Evolutionary conservation across 2,113 vertebrate genomes (phyloP), one percentile per base, ranked within the genome.

Genomic region (Ictalurus furcatus): DNA sequence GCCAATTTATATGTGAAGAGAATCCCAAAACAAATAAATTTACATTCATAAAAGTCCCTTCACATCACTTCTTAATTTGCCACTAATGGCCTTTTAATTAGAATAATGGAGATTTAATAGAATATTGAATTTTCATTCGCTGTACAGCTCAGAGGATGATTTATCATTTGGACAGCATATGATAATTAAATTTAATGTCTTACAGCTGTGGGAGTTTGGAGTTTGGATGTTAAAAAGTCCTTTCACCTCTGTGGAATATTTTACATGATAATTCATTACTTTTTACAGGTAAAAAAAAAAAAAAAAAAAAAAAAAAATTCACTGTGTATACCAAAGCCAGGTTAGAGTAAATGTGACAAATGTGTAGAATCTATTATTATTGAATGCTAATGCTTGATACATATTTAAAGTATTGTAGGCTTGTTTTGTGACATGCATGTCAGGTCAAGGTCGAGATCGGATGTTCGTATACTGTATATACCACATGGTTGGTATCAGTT

Each of bases 61-160:
- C 28, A 48, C 58, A 23, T 65, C 40, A 28, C 28, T 30, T 44
- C 40, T n/a, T 48, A 76, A 83, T 83, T 84, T 78, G 3, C 40
- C 44, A 23, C 73, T 79, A 79, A 79, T 79, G 54, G 40, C 3
- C 44, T 87, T 86, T 65, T 63, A 63, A 87, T 87, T 59, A 87
- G 40, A 79, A 63, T 87, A 79, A 79, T 79, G 58, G 85, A 87
- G 85, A 79, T 79, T 79, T 40, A 63, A 87, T 52, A 14, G 44
- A 87, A 87, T 37, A 87, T 61, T n/a, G 25, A 23, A 73, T 78
- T 86, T 86, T 78, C 13, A 44, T 9, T 86, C 73, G 4, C 69
- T 37, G 61, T 54, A 12, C 52, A 76, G 52, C 69, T 28, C 85
- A 2, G 69, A 86, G 85, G 71, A 56, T 28, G 21, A 37, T 58